These are phyloP conservation scores for Chloroceryle inda DNA, from an alignment of 2,797 vertebrate genomes.

Conservation along the genomic window DNA sequence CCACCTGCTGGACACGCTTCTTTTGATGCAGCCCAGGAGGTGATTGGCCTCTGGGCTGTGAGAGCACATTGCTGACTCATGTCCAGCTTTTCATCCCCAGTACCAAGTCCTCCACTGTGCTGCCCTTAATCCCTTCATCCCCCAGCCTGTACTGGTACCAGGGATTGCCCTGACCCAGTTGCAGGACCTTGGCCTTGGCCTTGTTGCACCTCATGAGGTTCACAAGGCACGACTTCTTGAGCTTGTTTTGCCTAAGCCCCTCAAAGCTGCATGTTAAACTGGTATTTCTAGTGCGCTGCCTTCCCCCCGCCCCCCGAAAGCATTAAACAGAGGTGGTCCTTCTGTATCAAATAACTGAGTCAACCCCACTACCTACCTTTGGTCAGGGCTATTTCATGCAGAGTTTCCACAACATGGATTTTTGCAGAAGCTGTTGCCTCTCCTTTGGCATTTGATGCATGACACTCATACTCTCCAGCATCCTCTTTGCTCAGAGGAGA, in stretches of 20 bases:
- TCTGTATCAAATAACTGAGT: not conserved
- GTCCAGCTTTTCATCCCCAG: not conserved
- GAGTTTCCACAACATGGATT: slow-evolving; percentile 87
- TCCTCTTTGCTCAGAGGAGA: slow-evolving; percentile 90
- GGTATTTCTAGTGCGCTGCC: fast-evolving
- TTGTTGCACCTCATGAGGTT: not conserved
- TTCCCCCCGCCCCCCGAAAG: not conserved
- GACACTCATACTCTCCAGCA: slow-evolving; percentile 90
- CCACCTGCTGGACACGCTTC: not conserved
- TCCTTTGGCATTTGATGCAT: slow-evolving; percentile 88
- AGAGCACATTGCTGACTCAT: not conserved
- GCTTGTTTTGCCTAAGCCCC: not conserved
- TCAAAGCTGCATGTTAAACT: not conserved
- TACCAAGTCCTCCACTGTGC: not conserved
- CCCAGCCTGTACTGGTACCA: not conserved
- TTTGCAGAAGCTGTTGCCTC: slow-evolving; percentile 87
- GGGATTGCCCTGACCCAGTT: not conserved
- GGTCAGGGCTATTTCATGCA: slow-evolving; percentile 83
- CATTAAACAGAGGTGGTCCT: not conserved
- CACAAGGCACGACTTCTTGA: not conserved
- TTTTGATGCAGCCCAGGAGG: not conserved
- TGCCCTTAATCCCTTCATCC: no score
- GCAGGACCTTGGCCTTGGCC: not conserved
- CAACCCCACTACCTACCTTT: slow-evolving; percentile 80
- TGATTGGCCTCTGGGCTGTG: fast-evolving